Conservation (phyloP, 2,797 vertebrate genomes). For the Pampus argenteus region DNA sequence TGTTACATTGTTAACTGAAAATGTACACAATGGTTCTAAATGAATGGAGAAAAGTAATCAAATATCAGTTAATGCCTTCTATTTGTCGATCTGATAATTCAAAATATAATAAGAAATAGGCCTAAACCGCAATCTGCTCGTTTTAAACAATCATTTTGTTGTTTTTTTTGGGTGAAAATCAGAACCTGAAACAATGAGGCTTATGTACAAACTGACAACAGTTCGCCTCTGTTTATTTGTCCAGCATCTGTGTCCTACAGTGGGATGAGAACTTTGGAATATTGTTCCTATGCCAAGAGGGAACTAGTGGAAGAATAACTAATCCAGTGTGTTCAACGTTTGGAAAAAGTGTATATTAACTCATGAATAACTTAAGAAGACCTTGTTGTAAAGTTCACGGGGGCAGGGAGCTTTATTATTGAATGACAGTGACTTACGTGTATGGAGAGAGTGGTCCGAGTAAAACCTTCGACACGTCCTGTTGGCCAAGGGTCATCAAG, state of each 20-base stretch:
- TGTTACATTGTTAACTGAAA: no score
- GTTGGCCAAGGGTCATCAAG: constrained; percentile 97
- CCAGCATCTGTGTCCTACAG: constrained; percentile 8
- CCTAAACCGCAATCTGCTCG: no score
- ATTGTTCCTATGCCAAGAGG: constrained; percentile 21
- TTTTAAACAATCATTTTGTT: neutral
- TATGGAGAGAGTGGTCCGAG: constrained; percentile 95
- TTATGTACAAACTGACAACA: neutral
- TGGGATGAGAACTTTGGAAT: constrained; percentile 58
- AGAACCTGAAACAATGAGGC: neutral
- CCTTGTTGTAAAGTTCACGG: constrained; percentile 4
- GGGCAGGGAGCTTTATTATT: neutral
- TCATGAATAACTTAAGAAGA: constrained; percentile 23
- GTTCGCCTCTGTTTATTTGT: constrained; percentile 33
- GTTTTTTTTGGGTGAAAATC: neutral
- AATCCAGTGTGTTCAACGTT: neutral
- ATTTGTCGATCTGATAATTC: no score
- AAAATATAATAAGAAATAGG: no score
- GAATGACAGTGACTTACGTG: constrained; percentile 82
- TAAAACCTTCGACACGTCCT: constrained; percentile 96
- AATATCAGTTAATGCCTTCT: no score
- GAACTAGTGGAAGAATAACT: constrained; percentile 67
- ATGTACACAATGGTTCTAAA: no score
- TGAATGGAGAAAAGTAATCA: no score
- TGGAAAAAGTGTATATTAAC: constrained; percentile 30